These are phyloP conservation scores for Drosophila tripunctata DNA, from an alignment of 2,888 invertebrate genomes.

Conservation along the genomic window DNA sequence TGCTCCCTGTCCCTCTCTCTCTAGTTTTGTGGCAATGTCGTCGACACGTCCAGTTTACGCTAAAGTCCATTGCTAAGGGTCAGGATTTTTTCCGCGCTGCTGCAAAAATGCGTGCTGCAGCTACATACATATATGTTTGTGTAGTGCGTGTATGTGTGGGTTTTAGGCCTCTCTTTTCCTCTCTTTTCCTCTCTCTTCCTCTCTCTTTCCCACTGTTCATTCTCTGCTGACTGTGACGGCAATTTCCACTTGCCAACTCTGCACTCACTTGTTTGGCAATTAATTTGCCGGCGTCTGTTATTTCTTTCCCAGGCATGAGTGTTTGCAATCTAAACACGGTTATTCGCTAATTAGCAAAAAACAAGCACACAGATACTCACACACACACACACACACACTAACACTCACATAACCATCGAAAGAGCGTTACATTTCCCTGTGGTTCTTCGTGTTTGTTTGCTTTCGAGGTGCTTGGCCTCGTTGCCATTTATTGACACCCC, in stretches of 20 bases:
- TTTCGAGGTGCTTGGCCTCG: constrained; percentile 73
- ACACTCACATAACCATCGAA: constrained; percentile 10
- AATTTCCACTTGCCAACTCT: constrained; percentile 73
- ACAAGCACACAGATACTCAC: constrained; percentile 60
- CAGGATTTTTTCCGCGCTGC: constrained; percentile 55
- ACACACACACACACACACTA: constrained; percentile 23
- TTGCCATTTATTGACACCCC: constrained; percentile 72
- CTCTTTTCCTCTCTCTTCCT: background rate
- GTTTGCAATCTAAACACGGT: constrained; percentile 81
- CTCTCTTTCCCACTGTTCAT: background rate
- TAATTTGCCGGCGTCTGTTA: constrained; percentile 76
- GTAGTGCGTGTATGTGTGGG: constrained; percentile 19
- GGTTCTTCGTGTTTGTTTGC: constrained; percentile 64
- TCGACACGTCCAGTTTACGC: constrained; percentile 38
- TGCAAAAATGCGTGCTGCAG: constrained; percentile 70
- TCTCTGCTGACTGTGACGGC: constrained; percentile 37
- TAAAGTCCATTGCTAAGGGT: constrained; percentile 48
- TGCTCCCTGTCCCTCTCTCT: background rate
- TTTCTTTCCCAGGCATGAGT: constrained; percentile 75
- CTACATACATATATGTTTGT: constrained; percentile 26
- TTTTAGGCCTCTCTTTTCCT: constrained; percentile 54
- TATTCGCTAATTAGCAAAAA: constrained; percentile 81
- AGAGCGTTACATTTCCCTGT: constrained; percentile 61
- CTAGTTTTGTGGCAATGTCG: constrained; percentile 32
- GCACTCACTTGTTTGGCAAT: constrained; percentile 79